Conservation (phyloP, 2,888 invertebrate species). For the Eupithecia vulgata region DNA sequence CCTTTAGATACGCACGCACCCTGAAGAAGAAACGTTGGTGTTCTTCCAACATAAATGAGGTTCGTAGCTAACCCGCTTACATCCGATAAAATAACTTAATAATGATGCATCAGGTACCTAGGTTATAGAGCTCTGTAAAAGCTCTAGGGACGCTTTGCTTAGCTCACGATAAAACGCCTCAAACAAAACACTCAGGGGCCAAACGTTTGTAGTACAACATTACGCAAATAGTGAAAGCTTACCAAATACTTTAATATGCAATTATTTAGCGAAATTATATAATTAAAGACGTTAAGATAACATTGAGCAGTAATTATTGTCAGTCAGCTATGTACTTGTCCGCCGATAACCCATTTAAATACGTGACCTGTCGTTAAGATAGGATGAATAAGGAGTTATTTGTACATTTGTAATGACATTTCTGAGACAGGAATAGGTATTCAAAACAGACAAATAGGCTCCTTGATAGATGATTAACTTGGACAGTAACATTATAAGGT, state of each 20-base stretch:
- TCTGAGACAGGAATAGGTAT: background rate
- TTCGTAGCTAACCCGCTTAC: too few relatives aligned
- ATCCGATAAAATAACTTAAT: too few relatives aligned
- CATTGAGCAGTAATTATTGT: background rate
- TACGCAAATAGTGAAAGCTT: background rate
- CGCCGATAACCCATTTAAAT: background rate
- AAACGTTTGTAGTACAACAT: too few relatives aligned
- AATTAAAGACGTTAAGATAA: background rate
- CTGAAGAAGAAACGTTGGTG: too few relatives aligned
- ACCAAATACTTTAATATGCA: background rate
- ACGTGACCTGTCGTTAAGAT: constrained; percentile 3
- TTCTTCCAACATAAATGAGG: too few relatives aligned
- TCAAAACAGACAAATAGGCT: constrained; percentile 2
- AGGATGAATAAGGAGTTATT: background rate
- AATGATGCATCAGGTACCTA: too few relatives aligned
- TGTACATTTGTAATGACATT: background rate
- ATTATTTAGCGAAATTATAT: background rate
- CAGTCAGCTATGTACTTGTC: background rate
- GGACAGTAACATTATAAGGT: background rate
- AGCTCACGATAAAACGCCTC: background rate
- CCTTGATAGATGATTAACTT: background rate
- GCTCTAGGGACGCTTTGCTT: background rate
- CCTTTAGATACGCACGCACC: too few relatives aligned
- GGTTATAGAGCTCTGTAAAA: too few relatives aligned
- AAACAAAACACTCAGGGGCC: background rate